Percentiles rank a stretch among this genome's conserved stretches.
Evolutionary conservation across 2,113 vertebrate genomes (phyloP).

Genomic region (Ctenomys sociabilis): DNA sequence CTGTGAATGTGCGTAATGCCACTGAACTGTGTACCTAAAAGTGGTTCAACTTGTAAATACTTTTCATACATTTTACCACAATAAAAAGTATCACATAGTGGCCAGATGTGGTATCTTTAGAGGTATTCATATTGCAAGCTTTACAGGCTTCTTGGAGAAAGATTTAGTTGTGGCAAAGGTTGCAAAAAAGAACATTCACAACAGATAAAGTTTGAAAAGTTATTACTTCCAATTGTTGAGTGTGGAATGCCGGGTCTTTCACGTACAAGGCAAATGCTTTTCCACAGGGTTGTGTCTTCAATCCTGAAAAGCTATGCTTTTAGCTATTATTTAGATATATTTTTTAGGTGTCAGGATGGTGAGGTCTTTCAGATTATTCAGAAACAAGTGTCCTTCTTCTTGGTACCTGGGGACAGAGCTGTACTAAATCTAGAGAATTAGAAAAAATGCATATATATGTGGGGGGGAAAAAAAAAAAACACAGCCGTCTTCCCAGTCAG

Average conservation of each 20-base stretch:
- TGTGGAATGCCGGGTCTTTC: background rate
- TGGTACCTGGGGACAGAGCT: background rate
- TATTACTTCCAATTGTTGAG: background rate
- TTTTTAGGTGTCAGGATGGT: background rate
- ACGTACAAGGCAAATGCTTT: background rate
- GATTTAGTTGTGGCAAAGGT: background rate
- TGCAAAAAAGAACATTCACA: conserved; percentile 33
- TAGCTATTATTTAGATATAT: background rate
- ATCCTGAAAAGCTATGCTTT: background rate
- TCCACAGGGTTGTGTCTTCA: background rate
- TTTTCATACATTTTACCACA: background rate
- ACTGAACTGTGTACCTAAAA: background rate
- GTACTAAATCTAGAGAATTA: background rate
- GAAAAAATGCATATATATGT: background rate
- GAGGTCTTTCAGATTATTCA: conserved; percentile 18
- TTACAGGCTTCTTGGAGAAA: background rate
- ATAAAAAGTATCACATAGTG: background rate
- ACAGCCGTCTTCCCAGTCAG: background rate
- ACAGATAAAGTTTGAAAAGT: background rate
- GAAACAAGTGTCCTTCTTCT: background rate
- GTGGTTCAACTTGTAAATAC: background rate
- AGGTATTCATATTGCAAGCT: background rate
- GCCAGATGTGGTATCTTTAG: background rate
- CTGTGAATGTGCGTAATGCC: background rate
- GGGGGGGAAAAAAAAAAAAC: background rate